Conservation (phyloP, 2,888 invertebrate species). For the Syrista parreyssii region DNA sequence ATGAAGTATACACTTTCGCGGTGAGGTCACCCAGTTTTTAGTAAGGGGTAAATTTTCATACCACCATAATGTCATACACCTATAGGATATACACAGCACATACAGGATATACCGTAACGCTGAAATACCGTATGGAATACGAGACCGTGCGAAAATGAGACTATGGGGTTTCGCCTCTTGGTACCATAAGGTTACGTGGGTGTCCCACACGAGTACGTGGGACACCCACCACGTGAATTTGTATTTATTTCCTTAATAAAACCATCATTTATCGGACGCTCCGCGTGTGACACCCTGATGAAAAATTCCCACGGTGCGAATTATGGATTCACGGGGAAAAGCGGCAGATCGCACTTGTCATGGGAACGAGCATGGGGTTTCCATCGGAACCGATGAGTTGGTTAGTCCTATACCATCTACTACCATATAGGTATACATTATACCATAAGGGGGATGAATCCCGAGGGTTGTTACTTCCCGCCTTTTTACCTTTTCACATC, state of each 20-base stretch:
- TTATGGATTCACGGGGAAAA: conserved; percentile 61
- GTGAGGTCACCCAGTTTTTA: background rate
- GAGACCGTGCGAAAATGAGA: background rate
- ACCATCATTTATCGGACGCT: background rate
- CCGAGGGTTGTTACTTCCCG: conserved; percentile 21
- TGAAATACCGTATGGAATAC: background rate
- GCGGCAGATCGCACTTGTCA: conserved; percentile 60
- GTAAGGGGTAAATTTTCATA: background rate
- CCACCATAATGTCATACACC: background rate
- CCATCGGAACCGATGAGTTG: background rate
- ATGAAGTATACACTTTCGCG: background rate
- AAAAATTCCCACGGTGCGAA: conserved; percentile 59
- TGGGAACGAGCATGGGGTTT: conserved; percentile 57
- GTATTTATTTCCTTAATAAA: background rate
- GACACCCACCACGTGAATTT: background rate
- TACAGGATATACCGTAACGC: background rate
- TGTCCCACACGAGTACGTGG: background rate
- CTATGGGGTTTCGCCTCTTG: background rate
- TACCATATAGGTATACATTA: background rate
- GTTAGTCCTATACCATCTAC: background rate
- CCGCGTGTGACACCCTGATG: background rate
- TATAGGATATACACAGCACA: background rate
- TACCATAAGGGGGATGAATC: conserved; percentile 11
- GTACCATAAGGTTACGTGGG: background rate
- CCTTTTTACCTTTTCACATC: conserved; percentile 26